A percentile compares a stretch with the other conserved stretches of the same genome.
These are phyloP conservation scores for Crotophaga sulcirostris DNA, from an alignment of 2,113 vertebrate species.

Conservation along the genomic window DNA sequence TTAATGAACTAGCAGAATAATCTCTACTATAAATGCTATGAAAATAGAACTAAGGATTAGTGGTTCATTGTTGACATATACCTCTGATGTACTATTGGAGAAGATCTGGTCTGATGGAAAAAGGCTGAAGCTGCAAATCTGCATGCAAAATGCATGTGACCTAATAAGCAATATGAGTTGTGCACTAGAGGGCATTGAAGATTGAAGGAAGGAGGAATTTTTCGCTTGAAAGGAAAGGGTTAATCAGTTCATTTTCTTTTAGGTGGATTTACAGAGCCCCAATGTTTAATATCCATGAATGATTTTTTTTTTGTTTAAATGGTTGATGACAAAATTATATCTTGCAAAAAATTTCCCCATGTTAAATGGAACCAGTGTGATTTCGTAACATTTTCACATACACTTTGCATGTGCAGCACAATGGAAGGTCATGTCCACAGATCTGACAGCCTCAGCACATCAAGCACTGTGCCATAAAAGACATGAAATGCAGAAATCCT, in stretches of 20 bases:
- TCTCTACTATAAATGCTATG: background rate
- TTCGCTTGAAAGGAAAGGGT: background rate
- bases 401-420: background rate
- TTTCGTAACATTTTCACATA: background rate
- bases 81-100: background rate
- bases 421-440: background rate
- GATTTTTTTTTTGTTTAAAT: background rate
- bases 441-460: background rate
- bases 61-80: background rate
- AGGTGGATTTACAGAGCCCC: background rate
- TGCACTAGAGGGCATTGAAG: background rate
- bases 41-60: background rate
- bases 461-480: background rate
- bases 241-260: background rate
- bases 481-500: background rate
- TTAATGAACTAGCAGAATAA: background rate
- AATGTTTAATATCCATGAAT: background rate
- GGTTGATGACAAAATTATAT: background rate
- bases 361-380: background rate
- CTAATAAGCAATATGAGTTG: background rate
- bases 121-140: background rate
- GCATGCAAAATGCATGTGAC: rapidly evolving
- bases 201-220: background rate
- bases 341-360: background rate
- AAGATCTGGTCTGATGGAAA: background rate